A percentile compares a stretch with the other conserved stretches of the same genome.
Evolutionary conservation across 2,113 vertebrate species (phyloP).

Genomic region (Aplodontia rufa): DNA sequence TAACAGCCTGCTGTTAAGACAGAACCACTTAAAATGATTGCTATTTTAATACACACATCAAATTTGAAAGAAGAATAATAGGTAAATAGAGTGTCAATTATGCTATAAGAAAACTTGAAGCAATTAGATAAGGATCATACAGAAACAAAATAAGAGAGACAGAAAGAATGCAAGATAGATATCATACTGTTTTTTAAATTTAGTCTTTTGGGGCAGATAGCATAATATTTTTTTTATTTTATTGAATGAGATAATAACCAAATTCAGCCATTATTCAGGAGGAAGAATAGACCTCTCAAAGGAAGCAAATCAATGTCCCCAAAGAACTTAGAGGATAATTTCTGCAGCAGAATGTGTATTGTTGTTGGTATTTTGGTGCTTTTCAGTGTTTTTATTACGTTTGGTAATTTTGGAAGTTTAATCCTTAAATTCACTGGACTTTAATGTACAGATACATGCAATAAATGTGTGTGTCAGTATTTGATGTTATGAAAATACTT

Average conservation of each 20-base stretch:
- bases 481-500: background rate
- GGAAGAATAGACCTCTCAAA: background rate
- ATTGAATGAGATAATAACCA: background rate
- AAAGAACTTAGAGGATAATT: background rate
- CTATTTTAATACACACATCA: background rate
- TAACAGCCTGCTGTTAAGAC: too few species aligned
- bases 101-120: background rate
- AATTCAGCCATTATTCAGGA: background rate
- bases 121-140: background rate
- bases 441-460: background rate
- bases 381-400: background rate
- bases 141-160: background rate
- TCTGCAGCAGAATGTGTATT: background rate
- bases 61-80: background rate
- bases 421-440: background rate
- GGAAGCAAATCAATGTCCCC: background rate
- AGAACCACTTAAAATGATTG: background rate
- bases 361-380: background rate
- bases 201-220: background rate
- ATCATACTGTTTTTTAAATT: background rate
- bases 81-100: background rate
- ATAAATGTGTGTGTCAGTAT: background rate
- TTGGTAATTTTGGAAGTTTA: background rate
- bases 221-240: background rate
- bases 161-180: accelerated